These are phyloP conservation scores for Mesembrinibis cayennensis DNA, from an alignment of 2,113 vertebrate species.

Conservation along the genomic window DNA sequence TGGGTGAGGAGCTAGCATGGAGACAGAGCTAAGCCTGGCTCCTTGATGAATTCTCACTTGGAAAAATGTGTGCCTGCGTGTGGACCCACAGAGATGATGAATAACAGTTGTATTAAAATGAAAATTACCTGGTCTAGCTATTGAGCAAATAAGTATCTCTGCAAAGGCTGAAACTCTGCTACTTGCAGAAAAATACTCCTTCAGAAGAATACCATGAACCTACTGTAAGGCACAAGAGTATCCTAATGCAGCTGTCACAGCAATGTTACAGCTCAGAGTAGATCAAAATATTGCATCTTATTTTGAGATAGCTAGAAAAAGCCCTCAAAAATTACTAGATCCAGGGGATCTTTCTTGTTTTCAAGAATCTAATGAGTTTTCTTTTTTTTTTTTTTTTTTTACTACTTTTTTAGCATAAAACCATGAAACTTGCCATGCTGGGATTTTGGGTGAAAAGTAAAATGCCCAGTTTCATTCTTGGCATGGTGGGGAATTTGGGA, in stretches of 20 bases:
- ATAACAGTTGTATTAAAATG: background rate
- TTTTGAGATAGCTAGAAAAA: background rate
- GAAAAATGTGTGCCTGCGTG: background rate
- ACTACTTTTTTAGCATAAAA: background rate
- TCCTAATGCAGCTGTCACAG: background rate
- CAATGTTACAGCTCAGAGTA: background rate
- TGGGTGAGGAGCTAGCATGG: background rate
- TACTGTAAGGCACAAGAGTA: background rate
- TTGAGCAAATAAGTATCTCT: background rate
- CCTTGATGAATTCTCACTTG: background rate
- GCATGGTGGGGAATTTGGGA: background rate
- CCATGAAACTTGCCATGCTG: background rate
- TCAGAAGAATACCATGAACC: background rate
- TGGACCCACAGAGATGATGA: background rate
- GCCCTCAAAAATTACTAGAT: background rate
- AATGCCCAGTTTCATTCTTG: background rate
- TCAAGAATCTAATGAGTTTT: background rate
- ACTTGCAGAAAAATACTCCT: background rate
- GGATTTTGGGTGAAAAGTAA: background rate
- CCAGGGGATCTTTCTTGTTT: background rate
- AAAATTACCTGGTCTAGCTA: background rate
- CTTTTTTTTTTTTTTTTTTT: background rate
- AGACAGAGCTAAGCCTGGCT: background rate
- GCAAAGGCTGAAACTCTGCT: background rate
- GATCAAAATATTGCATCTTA: background rate